Conservation (phyloP, 2,888 invertebrate genomes). For the Cheilosia urbana region DNA sequence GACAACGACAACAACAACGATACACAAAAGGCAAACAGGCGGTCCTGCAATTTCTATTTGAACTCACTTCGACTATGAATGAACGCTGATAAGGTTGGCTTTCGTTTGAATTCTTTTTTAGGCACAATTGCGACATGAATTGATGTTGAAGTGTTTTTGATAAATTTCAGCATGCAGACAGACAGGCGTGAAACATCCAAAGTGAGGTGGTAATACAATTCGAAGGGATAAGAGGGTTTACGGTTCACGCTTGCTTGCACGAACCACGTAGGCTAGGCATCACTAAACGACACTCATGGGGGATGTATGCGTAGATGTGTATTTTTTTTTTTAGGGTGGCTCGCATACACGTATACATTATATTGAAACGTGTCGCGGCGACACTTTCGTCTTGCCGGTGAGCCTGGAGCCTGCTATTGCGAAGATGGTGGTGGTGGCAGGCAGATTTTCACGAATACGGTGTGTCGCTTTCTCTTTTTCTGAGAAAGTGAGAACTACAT, state of each 20-base stretch:
- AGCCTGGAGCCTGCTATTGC: slow-evolving; percentile 39
- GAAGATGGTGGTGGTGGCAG: slow-evolving; percentile 22
- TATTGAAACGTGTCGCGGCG: slow-evolving; percentile 4
- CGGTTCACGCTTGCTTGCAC: slow-evolving; percentile 22
- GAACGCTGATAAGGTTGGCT: no score
- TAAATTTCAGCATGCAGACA: no score
- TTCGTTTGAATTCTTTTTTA: not conserved
- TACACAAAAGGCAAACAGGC: not conserved
- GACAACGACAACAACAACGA: not conserved
- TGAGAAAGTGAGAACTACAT: not conserved
- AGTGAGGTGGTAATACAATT: slow-evolving; percentile 38
- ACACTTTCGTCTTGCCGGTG: slow-evolving; percentile 32
- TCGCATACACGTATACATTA: not conserved
- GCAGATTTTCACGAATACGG: not conserved
- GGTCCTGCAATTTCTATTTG: no score
- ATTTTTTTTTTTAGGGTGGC: not conserved
- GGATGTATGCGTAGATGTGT: not conserved
- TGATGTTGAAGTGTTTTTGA: no score
- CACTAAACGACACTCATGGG: slow-evolving; percentile 45
- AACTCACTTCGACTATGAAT: no score
- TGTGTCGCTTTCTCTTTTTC: not conserved
- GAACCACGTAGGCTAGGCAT: no score
- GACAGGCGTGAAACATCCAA: no score
- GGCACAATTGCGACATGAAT: not conserved
- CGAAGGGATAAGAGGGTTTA: slow-evolving; percentile 33